Evolutionary conservation across 1,140 invertebrate genomes (phyloP), one percentile per base, ranked within the genome.

Genomic region (Brachionus rubens): DNA sequence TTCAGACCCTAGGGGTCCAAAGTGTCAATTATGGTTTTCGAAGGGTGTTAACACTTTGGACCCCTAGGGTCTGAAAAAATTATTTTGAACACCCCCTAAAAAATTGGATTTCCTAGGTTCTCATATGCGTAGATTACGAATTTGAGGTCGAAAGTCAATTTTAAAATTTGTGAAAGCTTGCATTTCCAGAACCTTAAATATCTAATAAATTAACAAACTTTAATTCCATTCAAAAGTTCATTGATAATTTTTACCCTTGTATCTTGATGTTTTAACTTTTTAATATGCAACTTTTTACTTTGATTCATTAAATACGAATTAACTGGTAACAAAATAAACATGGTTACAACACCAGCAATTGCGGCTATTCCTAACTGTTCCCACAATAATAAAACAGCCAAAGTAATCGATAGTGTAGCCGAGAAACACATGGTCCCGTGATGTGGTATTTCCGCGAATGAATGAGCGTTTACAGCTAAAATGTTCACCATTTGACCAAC

Each of bases 341-440:
- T 83, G 2, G 86, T 80, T 2, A 76, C 80, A 1, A 87, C 65
- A 12, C 86, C 85, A 14, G 83, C 85, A n/a, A 87, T 56, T 9
- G 83, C 80, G n/a, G 82, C 80, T 5, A 81, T 78, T 4, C 83
- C 87, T 41, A 89, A 83, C 76, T 90, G 90, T 33, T 89, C 87
- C 92, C 93, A 97, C 3, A 98, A 84, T 85, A 97, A 94, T 81
- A 91, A 94, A 9, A 96, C 82, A 0, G 92, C 91, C 14, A 96
- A 81, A 5, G 84, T 86, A 79, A 97, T 96, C 87, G 96, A 93
- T 6, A 97, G 84, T 0, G 94, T 94, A 1, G 92, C 93, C 0
- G 94, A 96, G 94, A 94, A 98, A 78, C 97, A 88, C 90, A 94
- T 94, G 82, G 96, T 96, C 68, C 98, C 86, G 81, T 95, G 96